Evolutionary conservation across 2,888 invertebrate species (phyloP).

Genomic region (Heliconius hortense): DNA sequence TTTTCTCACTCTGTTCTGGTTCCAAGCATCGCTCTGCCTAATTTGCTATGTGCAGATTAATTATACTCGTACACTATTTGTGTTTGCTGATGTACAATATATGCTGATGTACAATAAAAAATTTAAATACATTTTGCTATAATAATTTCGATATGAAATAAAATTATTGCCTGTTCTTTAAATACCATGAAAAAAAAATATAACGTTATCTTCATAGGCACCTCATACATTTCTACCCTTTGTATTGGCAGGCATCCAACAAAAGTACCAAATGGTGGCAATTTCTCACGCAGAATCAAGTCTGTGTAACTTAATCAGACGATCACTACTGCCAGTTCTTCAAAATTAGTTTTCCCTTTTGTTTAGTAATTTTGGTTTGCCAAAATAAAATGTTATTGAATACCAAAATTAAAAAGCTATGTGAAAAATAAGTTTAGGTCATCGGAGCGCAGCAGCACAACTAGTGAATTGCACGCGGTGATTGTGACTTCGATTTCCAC

Average conservation of each 20-base stretch:
- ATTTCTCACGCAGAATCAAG: constrained; percentile 33
- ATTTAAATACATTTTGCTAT: background rate
- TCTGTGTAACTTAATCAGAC: constrained; percentile 31
- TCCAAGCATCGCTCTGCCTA: too few relatives aligned
- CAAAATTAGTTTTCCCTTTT: constrained; percentile 5
- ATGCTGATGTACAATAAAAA: background rate
- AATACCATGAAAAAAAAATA: constrained; percentile 10
- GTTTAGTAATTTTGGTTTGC: background rate
- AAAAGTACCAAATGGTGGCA: constrained; percentile 29
- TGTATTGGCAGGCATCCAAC: constrained; percentile 30
- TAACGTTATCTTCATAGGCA: constrained; percentile 21
- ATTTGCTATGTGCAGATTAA: background rate
- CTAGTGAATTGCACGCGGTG: too few relatives aligned
- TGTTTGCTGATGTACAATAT: background rate
- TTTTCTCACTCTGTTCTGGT: too few relatives aligned
- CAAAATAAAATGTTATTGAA: background rate
- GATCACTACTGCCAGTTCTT: constrained; percentile 3
- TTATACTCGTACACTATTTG: background rate
- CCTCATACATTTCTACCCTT: constrained; percentile 26
- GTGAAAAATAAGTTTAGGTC: too few relatives aligned
- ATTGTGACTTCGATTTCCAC: too few relatives aligned
- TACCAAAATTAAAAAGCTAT: background rate
- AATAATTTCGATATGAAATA: constrained; percentile 6
- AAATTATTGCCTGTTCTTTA: background rate
- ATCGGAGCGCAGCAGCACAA: too few relatives aligned